Evolutionary conservation across 2,888 invertebrate species (phyloP), one percentile per base, ranked within the genome.

Genomic region (Dioctria rufipes): DNA sequence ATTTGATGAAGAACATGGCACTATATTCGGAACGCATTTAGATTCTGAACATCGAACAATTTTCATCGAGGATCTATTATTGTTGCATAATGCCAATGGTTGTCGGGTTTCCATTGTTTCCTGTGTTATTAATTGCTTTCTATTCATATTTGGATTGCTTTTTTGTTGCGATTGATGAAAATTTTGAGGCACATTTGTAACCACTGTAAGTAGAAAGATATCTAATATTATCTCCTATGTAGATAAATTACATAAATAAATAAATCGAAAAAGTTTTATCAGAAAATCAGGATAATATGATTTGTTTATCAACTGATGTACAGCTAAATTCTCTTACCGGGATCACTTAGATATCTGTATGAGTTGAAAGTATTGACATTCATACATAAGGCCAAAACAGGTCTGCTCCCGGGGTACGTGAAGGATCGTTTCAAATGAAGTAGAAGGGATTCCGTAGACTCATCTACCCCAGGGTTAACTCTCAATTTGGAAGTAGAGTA

Each of bases 1-100:
- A 46, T 46, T 46, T 46, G 5, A 8, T 2, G 46, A 46, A 46
- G 46, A 60, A n/a, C 58, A 46, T n/a, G 40, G n/a, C 13, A 13
- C 13, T 49, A 37, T 13, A 46, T 71, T 54, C 2, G 37, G 8
- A 71, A 71, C n/a, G 46, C 37, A 42, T 46, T 67, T 67, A 9
- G 43, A 43, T 25, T 67, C 43, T 67, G 13, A 5, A 25, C 42
- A 67, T 46, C 46, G 67, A 3, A 46, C 2, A 25, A 46, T 25
- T 9, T 67, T 67, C 25, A 25, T 25, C 42, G 46, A 67, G 25
- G 67, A 46, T 25, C 40, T 46, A n/a, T 51, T 51, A 9, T 49
- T 71, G 71, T 39, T 71, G 51, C 51, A 40, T 51, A 54, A 39
- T 37, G 37, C 39, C 11, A 71, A 54, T 71, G 71, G 71, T n/a